Percentiles rank a stretch among this genome's conserved stretches.
Evolutionary conservation across 2,797 vertebrate genomes (phyloP).

Genomic region (Mus caroli): DNA sequence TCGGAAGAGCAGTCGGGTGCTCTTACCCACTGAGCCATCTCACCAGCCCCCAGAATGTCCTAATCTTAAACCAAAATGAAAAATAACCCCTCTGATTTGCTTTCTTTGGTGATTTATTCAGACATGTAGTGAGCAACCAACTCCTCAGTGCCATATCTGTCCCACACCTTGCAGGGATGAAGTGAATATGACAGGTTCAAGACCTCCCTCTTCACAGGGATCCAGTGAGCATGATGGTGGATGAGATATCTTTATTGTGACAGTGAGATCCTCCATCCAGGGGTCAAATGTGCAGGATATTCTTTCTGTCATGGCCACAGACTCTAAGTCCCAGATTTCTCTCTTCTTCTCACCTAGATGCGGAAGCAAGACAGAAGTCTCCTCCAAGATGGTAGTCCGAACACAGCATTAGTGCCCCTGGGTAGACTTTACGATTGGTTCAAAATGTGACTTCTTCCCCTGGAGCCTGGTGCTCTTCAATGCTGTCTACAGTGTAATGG

Average conservation of each 20-base stretch:
- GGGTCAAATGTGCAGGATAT: neutral
- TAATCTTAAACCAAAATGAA: neutral
- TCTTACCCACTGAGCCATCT: no score
- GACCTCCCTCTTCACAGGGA: neutral
- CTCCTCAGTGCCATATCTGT: neutral
- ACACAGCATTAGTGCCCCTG: neutral
- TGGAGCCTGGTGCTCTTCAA: neutral
- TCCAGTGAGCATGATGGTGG: neutral
- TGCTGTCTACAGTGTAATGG: neutral
- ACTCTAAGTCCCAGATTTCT: neutral
- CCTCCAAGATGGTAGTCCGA: neutral
- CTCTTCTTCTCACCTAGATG: neutral
- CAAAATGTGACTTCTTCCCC: neutral
- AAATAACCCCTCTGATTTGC: neutral
- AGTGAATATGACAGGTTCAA: neutral
- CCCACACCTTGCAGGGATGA: slow-evolving; percentile 14
- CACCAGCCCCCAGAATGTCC: slow-evolving; percentile 4
- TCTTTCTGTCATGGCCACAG: neutral
- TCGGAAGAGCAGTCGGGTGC: no score
- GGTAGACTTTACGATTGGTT: neutral
- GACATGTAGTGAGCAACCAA: neutral
- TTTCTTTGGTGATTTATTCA: slow-evolving; percentile 34
- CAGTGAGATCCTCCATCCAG: neutral
- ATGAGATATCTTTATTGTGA: neutral
- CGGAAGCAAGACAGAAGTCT: neutral